Conservation (phyloP, 2,888 invertebrate species). For the Taphrorychus bicolor region DNA sequence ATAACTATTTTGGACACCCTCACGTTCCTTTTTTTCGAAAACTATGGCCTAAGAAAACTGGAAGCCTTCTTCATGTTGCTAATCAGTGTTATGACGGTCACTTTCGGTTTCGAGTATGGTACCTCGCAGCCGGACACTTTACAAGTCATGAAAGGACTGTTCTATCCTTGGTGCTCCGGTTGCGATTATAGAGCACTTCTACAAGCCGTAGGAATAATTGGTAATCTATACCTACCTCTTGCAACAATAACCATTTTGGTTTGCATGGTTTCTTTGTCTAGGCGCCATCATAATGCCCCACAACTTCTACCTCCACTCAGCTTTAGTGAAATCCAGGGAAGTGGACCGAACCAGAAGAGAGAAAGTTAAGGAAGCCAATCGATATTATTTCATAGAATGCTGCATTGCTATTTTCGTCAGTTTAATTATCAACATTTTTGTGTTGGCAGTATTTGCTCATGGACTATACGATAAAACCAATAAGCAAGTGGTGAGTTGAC, state of each 20-base stretch:
- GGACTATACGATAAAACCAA: conserved; percentile 79
- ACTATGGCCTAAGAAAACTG: conserved; percentile 82
- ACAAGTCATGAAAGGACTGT: conserved; percentile 77
- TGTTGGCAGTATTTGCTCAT: conserved; percentile 86
- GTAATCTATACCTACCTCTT: conserved; percentile 40
- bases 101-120: conserved; percentile 86
- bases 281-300: conserved; percentile 89
- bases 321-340: conserved; percentile 86
- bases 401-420: conserved; percentile 81
- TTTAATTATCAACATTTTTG: conserved; percentile 88
- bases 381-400: conserved; percentile 83
- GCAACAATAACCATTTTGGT: conserved; percentile 3
- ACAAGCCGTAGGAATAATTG: conserved; percentile 83
- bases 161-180: conserved; percentile 78
- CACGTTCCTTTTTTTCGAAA: conserved; percentile 86
- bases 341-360: conserved; percentile 75
- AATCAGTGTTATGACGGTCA: conserved; percentile 82
- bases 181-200: conserved; percentile 73
- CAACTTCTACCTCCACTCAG: conserved; percentile 91
- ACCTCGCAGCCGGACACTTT: conserved; percentile 73
- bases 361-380: conserved; percentile 83
- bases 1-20: conserved; percentile 88
- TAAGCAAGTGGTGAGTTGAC: conserved; percentile 69
- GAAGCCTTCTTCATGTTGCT: conserved; percentile 83
- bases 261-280: conserved; percentile 44